Evolutionary conservation across 2,888 invertebrate genomes (phyloP).

Genomic region (Flexamia atlantica): DNA sequence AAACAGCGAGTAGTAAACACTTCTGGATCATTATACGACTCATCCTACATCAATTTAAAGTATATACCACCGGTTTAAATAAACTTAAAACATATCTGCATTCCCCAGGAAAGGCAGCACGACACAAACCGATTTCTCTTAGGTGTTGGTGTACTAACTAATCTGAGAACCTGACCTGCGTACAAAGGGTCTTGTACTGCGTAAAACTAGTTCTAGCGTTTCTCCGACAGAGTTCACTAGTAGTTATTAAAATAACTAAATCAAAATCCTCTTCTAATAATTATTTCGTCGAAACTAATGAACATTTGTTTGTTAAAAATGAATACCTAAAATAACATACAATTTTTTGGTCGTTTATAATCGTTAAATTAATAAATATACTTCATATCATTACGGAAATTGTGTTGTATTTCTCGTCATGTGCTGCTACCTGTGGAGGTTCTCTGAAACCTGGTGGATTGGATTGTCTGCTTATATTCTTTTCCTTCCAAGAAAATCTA

Average conservation of each 20-base stretch:
- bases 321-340: neutral
- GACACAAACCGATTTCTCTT: slow-evolving; percentile 16
- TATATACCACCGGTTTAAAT: slow-evolving; percentile 6
- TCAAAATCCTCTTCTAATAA: neutral
- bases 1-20: slow-evolving; percentile 60
- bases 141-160: slow-evolving; percentile 39
- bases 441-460: slow-evolving; percentile 23
- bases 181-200: slow-evolving; percentile 59
- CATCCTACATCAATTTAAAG: slow-evolving; percentile 58
- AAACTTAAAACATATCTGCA: slow-evolving; percentile 41
- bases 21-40: slow-evolving; percentile 60
- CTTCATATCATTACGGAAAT: neutral
- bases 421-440: slow-evolving; percentile 50
- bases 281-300: too few relatives aligned
- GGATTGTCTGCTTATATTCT: slow-evolving; percentile 33
- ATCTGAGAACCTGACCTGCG: slow-evolving; percentile 62
- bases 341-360: too few relatives aligned
- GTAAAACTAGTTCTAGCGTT: slow-evolving; percentile 60
- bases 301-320: too few relatives aligned
- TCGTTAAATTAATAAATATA: too few relatives aligned
- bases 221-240: slow-evolving; percentile 30
- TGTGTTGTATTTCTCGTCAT: neutral
- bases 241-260: neutral
- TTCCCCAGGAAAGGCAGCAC: slow-evolving; percentile 24
- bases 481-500: slow-evolving; percentile 62